Conservation (phyloP, 2,888 invertebrate genomes). For the Heliconius ismenius region DNA sequence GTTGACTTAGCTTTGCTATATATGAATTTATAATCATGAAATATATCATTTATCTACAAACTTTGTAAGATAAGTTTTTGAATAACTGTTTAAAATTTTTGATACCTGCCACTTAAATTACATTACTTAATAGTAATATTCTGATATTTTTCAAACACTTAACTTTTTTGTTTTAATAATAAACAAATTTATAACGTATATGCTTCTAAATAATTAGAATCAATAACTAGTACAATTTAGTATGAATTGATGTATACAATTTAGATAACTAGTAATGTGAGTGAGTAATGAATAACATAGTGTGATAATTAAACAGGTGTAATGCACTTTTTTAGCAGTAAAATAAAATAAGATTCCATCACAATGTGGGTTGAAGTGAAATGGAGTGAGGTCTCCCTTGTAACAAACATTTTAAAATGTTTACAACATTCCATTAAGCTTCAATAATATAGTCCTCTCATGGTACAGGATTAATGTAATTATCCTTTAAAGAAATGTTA, state of each 20-base stretch:
- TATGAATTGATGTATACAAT: constrained; percentile 14
- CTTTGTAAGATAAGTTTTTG: neutral
- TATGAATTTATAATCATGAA: constrained; percentile 4
- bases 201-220: neutral
- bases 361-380: constrained; percentile 1
- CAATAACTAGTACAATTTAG: constrained; percentile 23
- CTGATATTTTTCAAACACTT: neutral
- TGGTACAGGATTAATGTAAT: neutral
- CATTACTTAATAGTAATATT: neutral
- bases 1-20: constrained; percentile 29
- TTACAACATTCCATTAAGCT: constrained; percentile 6
- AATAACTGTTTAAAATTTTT: neutral
- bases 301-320: constrained; percentile 14
- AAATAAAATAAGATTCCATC: neutral
- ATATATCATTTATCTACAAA: neutral
- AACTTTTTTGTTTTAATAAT: neutral
- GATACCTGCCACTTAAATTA: neutral
- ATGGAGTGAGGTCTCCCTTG: constrained; percentile 10
- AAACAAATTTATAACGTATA: neutral
- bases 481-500: neutral
- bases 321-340: neutral
- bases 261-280: neutral
- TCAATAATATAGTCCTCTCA: neutral
- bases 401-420: constrained; percentile 2
- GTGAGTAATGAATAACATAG: constrained; percentile 13